Evolutionary conservation across 2,888 invertebrate species (phyloP), one percentile per base, ranked within the genome.

Genomic region (Malachius bipustulatus): DNA sequence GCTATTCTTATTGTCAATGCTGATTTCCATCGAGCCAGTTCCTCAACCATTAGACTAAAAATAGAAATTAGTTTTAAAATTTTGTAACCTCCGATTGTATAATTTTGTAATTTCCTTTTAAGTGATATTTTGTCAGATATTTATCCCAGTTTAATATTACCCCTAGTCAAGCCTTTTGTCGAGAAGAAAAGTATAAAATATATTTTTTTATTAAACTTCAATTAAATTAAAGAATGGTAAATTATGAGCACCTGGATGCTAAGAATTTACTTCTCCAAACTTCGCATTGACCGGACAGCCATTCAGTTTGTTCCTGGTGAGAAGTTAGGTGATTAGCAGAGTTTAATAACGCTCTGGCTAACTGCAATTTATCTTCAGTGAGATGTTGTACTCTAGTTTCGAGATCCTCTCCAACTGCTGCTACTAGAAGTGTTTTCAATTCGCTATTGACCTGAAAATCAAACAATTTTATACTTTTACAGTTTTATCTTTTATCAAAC

Each of bases 241-340:
- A 31, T 19, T 9, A 30, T 35, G 45, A 29, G 42, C 65, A 84
- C 84, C 84, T 85, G 67, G 88, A 88, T 14, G 94, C 93, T 48
- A 93, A 68, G 63, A 90, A 96, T 73, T 94, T 96, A 57, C 90
- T 91, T 43, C 90, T 73, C 93, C 93, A 96, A 32, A 94, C 89
- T 66, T 96, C 93, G 57, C 90, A 89, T 55, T 93, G 90, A 0
- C 93, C 89, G 11, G 88, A 84, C 24, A 94, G 64, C 72, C 84
- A 85, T 58, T 96, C 94, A 2, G 89, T 82, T 65, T 90, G 87
- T 59, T 94, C 93, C 65, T 87, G 85, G 62, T 91, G 85, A 4
- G 85, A 82, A 34, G 78, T 82, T 35, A 91, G 67, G 59, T 87
- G 81, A 58, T 88, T 78, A 13, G 87, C 82, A 16, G 88, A 89